Conservation (phyloP, 2,797 vertebrate genomes). For the Spondyliosoma cantharus region DNA sequence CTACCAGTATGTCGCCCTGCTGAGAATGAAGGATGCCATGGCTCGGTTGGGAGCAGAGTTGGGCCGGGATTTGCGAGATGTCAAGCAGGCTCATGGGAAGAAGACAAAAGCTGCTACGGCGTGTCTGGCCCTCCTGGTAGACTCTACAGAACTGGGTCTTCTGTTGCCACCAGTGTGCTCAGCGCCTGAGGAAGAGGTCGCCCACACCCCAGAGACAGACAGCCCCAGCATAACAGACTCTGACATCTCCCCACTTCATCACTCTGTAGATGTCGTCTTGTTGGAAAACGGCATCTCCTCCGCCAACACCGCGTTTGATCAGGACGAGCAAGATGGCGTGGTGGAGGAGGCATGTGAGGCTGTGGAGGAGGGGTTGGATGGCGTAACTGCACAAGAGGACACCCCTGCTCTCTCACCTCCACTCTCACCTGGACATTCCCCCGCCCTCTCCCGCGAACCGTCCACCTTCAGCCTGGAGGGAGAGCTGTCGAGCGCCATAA, state of each 20-base stretch:
- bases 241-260: conserved; percentile 87
- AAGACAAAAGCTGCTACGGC: conserved; percentile 77
- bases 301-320: conserved; percentile 49
- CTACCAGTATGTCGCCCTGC: conserved; percentile 95
- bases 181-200: conserved; percentile 74
- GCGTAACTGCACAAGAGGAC: conserved; percentile 38
- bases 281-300: conserved; percentile 72
- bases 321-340: conserved; percentile 81
- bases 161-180: conserved; percentile 85
- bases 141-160: conserved; percentile 88
- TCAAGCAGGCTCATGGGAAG: conserved; percentile 79
- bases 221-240: conserved; percentile 92
- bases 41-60: conserved; percentile 89
- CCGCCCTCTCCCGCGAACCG: conserved; percentile 70
- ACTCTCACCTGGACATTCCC: conserved; percentile 71
- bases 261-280: conserved; percentile 54
- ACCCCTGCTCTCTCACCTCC: conserved; percentile 69
- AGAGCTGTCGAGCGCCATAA: conserved; percentile 91
- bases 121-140: conserved; percentile 88
- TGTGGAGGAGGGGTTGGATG: conserved; percentile 82
- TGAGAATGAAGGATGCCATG: conserved; percentile 93
- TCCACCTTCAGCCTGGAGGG: conserved; percentile 89
- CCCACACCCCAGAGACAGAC: conserved; percentile 88
- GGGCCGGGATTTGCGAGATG: conserved; percentile 85
- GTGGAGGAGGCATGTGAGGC: conserved; percentile 91